phyloP scores from a whole-genome alignment of 2,113 vertebrate genomes.

The Smithornis capensis region DNA sequence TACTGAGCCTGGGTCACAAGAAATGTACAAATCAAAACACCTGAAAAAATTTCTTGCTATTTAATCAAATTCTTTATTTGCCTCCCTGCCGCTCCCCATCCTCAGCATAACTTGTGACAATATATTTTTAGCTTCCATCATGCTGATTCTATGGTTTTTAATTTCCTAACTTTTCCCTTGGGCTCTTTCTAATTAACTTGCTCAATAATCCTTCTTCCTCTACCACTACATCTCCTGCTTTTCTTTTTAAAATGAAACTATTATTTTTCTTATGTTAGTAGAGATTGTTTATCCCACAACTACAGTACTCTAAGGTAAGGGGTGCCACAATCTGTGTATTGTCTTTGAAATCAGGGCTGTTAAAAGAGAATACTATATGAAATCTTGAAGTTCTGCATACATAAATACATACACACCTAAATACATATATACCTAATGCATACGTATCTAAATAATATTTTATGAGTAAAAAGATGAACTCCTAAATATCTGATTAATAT shows the following conservation, averaged over 20 bases:
- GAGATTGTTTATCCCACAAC: neutral
- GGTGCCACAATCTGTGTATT: neutral
- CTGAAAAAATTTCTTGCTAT: slow-evolving; percentile 9
- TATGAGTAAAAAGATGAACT: neutral
- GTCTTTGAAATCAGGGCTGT: neutral
- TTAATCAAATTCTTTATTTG: slow-evolving; percentile 40
- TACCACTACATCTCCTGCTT: neutral
- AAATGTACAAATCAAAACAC: neutral
- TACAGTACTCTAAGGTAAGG: neutral
- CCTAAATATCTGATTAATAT: neutral
- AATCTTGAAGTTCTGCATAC: neutral
- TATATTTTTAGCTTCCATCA: slow-evolving; percentile 31
- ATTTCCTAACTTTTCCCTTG: slow-evolving; percentile 60
- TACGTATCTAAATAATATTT: neutral
- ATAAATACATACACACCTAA: no score
- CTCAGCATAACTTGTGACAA: neutral
- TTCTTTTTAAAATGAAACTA: slow-evolving; percentile 3
- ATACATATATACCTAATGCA: no score
- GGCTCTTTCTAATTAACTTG: slow-evolving; percentile 47
- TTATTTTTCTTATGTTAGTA: neutral
- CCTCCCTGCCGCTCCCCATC: neutral
- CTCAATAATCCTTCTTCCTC: slow-evolving; percentile 19
- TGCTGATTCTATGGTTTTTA: slow-evolving; percentile 43
- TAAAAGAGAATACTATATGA: neutral
- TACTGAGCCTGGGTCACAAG: neutral